Evolutionary conservation across 2,797 vertebrate genomes (phyloP).

Genomic region (Hippoglossus hippoglossus): DNA sequence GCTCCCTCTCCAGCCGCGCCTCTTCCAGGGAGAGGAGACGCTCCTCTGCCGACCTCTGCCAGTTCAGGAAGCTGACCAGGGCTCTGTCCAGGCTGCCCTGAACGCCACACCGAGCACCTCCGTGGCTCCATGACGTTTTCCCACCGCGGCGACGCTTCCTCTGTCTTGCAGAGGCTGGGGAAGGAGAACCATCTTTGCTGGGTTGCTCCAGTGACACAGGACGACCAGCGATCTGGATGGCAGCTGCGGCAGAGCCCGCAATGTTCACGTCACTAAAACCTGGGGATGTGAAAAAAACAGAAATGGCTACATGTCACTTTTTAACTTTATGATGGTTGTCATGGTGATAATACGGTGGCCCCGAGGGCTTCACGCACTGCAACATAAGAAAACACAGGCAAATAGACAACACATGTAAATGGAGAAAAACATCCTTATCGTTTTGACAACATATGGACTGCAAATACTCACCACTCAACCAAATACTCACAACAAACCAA

Average conservation of each 20-base stretch:
- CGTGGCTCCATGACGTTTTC: slow-evolving; percentile 51
- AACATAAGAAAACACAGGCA: too few species aligned
- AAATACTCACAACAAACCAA: too few species aligned
- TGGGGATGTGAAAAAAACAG: slow-evolving; percentile 53
- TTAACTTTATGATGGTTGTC: background rate
- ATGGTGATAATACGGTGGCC: background rate
- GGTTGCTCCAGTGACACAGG: slow-evolving; percentile 50
- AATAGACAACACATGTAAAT: too few species aligned
- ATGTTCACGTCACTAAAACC: slow-evolving; percentile 87
- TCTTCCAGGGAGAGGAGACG: slow-evolving; percentile 87
- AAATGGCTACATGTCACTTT: background rate
- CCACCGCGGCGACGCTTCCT: slow-evolving; percentile 83
- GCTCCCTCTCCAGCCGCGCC: slow-evolving; percentile 83
- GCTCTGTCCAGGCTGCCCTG: slow-evolving; percentile 76
- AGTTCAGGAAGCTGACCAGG: slow-evolving; percentile 83
- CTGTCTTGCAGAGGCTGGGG: slow-evolving; percentile 58
- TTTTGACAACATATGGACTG: too few species aligned
- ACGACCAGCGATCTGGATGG: slow-evolving; percentile 60
- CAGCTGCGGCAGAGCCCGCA: slow-evolving; percentile 69
- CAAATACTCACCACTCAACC: too few species aligned
- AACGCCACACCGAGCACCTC: slow-evolving; percentile 42
- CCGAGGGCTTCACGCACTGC: too few species aligned
- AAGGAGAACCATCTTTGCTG: slow-evolving; percentile 32
- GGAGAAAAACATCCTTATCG: too few species aligned
- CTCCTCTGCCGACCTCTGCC: slow-evolving; percentile 82